phyloP scores from a whole-genome alignment of 2,113 vertebrate genomes.

The Hippotragus niger region DNA sequence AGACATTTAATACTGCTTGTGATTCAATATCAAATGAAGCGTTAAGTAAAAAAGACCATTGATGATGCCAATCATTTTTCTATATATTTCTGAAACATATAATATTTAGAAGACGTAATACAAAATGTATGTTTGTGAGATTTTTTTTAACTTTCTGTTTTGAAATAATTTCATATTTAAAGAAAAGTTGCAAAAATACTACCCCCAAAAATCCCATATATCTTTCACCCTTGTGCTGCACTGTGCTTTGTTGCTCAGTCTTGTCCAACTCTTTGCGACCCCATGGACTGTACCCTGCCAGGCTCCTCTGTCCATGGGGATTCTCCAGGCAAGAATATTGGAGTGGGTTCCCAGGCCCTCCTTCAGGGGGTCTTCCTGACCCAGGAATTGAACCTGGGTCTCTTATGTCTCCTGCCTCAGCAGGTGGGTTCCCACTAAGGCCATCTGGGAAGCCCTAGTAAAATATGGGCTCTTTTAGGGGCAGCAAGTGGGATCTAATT shows the following conservation, averaged over 20 bases:
- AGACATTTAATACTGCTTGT: constrained; percentile 22
- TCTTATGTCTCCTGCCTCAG: not conserved
- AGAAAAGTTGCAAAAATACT: constrained; percentile 19
- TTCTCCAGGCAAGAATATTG: not conserved
- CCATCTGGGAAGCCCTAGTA: not conserved
- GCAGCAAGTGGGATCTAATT: not conserved
- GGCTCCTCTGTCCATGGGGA: not conserved
- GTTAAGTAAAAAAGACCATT: not conserved
- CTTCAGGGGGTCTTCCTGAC: not conserved
- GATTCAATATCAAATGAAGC: not conserved
- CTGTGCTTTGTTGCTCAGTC: not conserved
- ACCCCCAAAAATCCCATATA: not conserved
- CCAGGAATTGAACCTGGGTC: not conserved
- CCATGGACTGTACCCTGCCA: not conserved
- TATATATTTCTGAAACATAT: constrained; percentile 1
- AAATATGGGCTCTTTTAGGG: not conserved
- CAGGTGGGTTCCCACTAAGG: not conserved
- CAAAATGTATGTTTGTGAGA: not conserved
- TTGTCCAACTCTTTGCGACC: not conserved
- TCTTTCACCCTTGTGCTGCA: not conserved
- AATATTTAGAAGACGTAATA: constrained; percentile 11
- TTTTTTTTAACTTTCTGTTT: constrained; percentile 4
- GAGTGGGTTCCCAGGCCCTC: not conserved
- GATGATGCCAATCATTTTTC: not conserved
- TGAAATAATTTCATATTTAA: constrained; percentile 31